phyloP scores from a whole-genome alignment of 2,113 vertebrate species.

The Crotalus horridus region DNA sequence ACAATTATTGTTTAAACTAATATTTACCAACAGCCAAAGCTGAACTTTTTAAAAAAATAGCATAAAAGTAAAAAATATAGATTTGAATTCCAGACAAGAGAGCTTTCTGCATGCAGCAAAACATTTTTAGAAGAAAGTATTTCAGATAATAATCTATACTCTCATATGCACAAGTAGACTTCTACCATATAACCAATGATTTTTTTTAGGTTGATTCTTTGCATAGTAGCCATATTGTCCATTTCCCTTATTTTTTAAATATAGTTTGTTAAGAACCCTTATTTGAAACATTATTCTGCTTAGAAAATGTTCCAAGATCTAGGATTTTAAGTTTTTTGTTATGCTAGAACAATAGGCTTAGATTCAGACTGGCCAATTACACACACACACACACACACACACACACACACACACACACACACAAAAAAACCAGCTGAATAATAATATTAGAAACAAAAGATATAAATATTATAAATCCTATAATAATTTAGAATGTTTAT shows the following conservation, averaged over 20 bases:
- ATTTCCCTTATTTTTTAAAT: constrained; percentile 36
- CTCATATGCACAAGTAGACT: neutral
- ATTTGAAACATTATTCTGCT: neutral
- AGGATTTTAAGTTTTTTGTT: constrained; percentile 20
- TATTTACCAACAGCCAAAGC: neutral
- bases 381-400: too few relatives aligned
- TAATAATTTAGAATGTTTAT: neutral
- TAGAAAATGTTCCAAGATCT: neutral
- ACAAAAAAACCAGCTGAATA: constrained; percentile 12
- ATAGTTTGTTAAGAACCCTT: neutral
- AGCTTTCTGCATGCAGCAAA: neutral
- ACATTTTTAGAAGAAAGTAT: neutral
- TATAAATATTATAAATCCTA: neutral
- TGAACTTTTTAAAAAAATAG: neutral
- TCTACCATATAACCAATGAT: neutral
- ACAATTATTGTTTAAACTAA: neutral
- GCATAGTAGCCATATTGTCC: neutral
- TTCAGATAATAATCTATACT: neutral
- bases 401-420: too few relatives aligned
- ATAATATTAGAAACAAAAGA: constrained; percentile 1
- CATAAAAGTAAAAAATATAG: neutral
- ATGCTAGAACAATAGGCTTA: neutral
- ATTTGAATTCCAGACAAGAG: too few relatives aligned
- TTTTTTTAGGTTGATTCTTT: neutral
- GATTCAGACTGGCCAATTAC: neutral